Evolutionary conservation across 2,888 invertebrate genomes (phyloP), one percentile per base, ranked within the genome.

Genomic region (Troides aeacus): DNA sequence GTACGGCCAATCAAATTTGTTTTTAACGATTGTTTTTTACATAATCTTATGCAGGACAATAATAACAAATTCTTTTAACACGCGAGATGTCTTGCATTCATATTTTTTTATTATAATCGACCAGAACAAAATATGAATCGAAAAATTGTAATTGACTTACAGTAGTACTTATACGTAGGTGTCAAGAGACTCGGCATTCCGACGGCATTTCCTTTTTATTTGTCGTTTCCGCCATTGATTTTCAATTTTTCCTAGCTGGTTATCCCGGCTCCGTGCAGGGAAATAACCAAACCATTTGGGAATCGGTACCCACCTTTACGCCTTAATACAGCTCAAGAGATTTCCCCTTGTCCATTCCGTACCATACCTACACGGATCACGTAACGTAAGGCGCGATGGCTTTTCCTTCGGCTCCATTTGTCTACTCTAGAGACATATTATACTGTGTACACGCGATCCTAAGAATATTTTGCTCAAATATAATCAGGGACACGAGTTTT

Each of bases 371-470:
- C 80, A 78, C 81, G 85, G 85, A 85, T 89, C 90, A 90, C 90
- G 90, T 90, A 89, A 83, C 76, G 79, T 76, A 82, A 82, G 81
- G 83, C 81, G 79, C 82, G 82, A 91, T 90, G 87, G 87, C 78
- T 90, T 91, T 89, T 81, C 88, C 88, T 89, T 89, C 84, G 84
- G 83, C 86, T 86, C 88, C 89, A 90, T 90, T 89, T 86, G 85
- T 77, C 82, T 84, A 84, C 91, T 89, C 91, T 73, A 84, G 90
- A 90, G 92, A 89, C 92, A 87, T 92, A 90, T 92, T 91, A 92
- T 84, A 82, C 85, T 89, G 86, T 91, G 88, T 90, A 91, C 89
- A 88, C 83, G 84, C 84, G 83, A 85, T 82, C 83, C 82, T 80
- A 81, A 81, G 83, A 88, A 91, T 91, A 91, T 90, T 57, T 86